phyloP scores from a whole-genome alignment of 2,113 vertebrate species.

The Collichthys lucidus region DNA sequence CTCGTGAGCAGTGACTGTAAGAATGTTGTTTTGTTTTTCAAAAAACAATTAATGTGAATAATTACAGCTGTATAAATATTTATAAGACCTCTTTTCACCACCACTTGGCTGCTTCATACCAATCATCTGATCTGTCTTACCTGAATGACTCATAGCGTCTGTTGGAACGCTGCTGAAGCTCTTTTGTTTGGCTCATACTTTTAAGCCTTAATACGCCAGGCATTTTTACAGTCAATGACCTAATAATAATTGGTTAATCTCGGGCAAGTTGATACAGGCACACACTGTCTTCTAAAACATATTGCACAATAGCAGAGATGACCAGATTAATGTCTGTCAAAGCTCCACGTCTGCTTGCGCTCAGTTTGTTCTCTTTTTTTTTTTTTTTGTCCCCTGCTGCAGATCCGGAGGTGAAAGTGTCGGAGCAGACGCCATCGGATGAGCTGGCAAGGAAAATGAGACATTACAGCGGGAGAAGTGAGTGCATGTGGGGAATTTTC shows the following conservation, averaged over 20 bases:
- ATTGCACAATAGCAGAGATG: conserved; percentile 20
- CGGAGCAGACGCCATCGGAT: conserved; percentile 91
- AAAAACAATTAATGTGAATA: neutral
- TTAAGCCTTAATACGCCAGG: conserved; percentile 26
- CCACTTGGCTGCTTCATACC: conserved; percentile 12
- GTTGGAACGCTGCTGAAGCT: conserved; percentile 43
- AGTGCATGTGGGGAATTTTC: conserved; percentile 56
- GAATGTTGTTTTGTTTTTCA: conserved; percentile 2
- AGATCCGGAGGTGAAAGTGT: conserved; percentile 93
- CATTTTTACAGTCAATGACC: conserved; percentile 44
- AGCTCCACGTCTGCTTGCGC: neutral
- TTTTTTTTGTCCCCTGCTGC: conserved; percentile 1
- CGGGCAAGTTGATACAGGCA: conserved; percentile 57
- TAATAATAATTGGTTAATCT: conserved; percentile 45
- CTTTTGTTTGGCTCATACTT: conserved; percentile 57
- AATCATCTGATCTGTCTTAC: conserved; percentile 43
- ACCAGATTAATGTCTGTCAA: conserved; percentile 21
- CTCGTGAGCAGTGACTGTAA: conserved; percentile 91
- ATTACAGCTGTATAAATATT: neutral
- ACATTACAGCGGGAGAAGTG: conserved; percentile 88
- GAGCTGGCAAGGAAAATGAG: conserved; percentile 93
- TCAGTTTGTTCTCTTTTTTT: neutral
- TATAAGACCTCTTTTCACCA: neutral
- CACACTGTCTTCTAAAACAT: neutral
- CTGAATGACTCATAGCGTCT: conserved; percentile 63